phyloP scores from a whole-genome alignment of 1,140 invertebrate genomes.

The honey bee (Apis mellifera) region Amel_HAv3.1 CM009932.2:14713001-14713500 shows the following conservation, averaged over 20 bases:
- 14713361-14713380: too few relatives aligned
- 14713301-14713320: too few relatives aligned
- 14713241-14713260: constrained; percentile 57
- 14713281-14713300: too few relatives aligned
- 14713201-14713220: constrained; percentile 34
- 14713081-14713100: constrained; percentile 55
- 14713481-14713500: constrained; percentile 54
- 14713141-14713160: neutral
- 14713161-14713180: constrained; percentile 12
- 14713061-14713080: constrained; percentile 43
- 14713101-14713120: constrained; percentile 58
- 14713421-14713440: constrained; percentile 64
- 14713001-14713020: constrained; percentile 68
- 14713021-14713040: constrained; percentile 71
- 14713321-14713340: too few relatives aligned
- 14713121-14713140: neutral
- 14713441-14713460: constrained; percentile 64
- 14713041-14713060: constrained; percentile 63
- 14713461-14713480: constrained; percentile 51
- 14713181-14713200: constrained; percentile 5
- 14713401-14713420: constrained; percentile 63
- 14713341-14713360: too few relatives aligned
- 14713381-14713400: constrained; percentile 57
- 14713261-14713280: too few relatives aligned
- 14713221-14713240: constrained; percentile 47